Base-by-base conservation (phyloP, 2,888 invertebrate genomes). In the Lithophane socia region DNA sequence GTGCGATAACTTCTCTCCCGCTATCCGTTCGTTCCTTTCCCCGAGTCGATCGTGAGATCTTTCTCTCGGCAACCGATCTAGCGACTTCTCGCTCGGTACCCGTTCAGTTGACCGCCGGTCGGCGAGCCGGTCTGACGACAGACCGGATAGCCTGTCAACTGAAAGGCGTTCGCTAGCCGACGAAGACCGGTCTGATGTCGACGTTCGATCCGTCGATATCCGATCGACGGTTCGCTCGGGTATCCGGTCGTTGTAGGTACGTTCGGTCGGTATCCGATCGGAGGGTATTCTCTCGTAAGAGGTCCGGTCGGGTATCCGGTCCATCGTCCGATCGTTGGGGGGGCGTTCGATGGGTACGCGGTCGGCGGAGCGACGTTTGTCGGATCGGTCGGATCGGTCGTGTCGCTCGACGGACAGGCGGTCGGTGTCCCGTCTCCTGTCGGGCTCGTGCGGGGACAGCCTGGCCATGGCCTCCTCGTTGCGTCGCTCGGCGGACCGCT, bases 401-500 rank as follows among this genome's bases (percentile, higher is more conserved):
- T 68, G 79, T 24, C 79, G 79, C 56, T 81, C 82, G 29, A 37
- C 75, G n/a, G 81, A 63, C 52, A 70, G 84, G 68, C 89, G 90
- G 85, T 90, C 91, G 3, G 68, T 74, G 66, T 78, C 84, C 67
- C 66, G 66, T 29, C 80, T 65, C 13, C 89, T 80, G 56, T 93
- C 93, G 0, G 92, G 92, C 73, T 93, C 93, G 56, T 24, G 94
- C 0, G 96, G 95, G 0, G 95, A 94, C 0, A 96, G 92, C 29
- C 95, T 86, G 0, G 95, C 95, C 52, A 94, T 88, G 0, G 94
- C 95, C 80, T 96, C 96, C 69, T 95, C 94, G 77, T 93, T 93
- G 52, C 95, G 87, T 12, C 94, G 83, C 79, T 95, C 95, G 18
- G 90, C 90, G 9, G 94, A 94, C 3, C 92, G 90, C 56, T 93